phyloP scores from a whole-genome alignment of 2,888 invertebrate species.

The Mythimna impura region DNA sequence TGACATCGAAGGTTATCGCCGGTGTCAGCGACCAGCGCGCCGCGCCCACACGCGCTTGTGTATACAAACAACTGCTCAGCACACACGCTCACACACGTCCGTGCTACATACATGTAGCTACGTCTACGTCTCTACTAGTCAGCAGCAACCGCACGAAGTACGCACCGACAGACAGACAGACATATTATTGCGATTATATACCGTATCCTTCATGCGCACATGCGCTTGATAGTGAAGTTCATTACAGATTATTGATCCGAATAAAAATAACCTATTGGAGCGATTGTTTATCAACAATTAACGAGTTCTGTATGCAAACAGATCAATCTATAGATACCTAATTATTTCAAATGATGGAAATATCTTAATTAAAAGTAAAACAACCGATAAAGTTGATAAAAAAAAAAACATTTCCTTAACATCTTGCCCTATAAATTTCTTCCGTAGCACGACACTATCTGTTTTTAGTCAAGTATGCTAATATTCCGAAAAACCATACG shows the following conservation, averaged over 20 bases:
- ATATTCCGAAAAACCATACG: slow-evolving; percentile 32
- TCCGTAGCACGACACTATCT: slow-evolving; percentile 17
- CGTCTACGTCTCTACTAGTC: slow-evolving; percentile 30
- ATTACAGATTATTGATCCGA: slow-evolving; percentile 77
- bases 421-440: slow-evolving; percentile 19
- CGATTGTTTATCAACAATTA: slow-evolving; percentile 65
- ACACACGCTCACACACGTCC: slow-evolving; percentile 70
- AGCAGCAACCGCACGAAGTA: slow-evolving; percentile 51
- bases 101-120: slow-evolving; percentile 38
- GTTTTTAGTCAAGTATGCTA: slow-evolving; percentile 62
- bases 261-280: slow-evolving; percentile 63
- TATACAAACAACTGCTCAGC: slow-evolving; percentile 80
- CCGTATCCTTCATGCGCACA: slow-evolving; percentile 75
- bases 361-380: slow-evolving; percentile 26
- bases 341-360: slow-evolving; percentile 41
- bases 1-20: slow-evolving; percentile 89
- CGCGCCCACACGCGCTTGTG: slow-evolving; percentile 86
- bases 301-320: slow-evolving; percentile 51
- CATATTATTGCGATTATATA: slow-evolving; percentile 67
- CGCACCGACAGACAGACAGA: slow-evolving; percentile 60
- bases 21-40: slow-evolving; percentile 87
- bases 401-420: slow-evolving; percentile 12
- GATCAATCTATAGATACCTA: slow-evolving; percentile 47
- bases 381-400: slow-evolving; percentile 14
- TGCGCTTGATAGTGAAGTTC: slow-evolving; percentile 79